A percentile compares a stretch with the other conserved stretches of the same genome.
Evolutionary conservation across 2,113 vertebrate genomes (phyloP).

Genomic region (Melanotaenia duboulayi): DNA sequence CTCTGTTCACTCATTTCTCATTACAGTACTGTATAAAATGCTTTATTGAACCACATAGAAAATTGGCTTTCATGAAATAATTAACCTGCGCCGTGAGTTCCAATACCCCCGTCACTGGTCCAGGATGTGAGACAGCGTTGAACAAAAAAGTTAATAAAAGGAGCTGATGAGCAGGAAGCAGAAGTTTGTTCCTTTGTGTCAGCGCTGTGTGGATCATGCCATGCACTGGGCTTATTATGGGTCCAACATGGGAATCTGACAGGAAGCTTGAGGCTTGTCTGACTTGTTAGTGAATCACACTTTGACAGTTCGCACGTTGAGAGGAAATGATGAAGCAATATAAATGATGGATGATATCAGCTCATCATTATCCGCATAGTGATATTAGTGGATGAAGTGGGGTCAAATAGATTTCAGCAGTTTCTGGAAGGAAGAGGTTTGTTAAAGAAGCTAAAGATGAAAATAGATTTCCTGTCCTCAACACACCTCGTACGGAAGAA

Average conservation of each 20-base stretch:
- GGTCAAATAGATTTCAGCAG: no score
- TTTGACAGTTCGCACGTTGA: background rate
- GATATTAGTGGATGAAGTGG: no score
- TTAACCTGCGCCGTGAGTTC: constrained; percentile 48
- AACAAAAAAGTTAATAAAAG: constrained; percentile 35
- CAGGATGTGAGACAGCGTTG: constrained; percentile 24
- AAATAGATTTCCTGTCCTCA: no score
- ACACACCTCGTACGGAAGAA: no score
- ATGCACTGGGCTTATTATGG: constrained; percentile 24
- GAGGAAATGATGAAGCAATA: background rate
- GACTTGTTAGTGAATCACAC: background rate
- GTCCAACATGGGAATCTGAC: constrained; percentile 14
- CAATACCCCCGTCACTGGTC: constrained; percentile 35
- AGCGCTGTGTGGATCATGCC: constrained; percentile 3
- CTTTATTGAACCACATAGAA: constrained; percentile 57
- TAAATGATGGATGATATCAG: no score
- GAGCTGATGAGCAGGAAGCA: constrained; percentile 39
- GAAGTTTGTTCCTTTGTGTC: constrained; percentile 18
- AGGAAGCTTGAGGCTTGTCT: constrained; percentile 14
- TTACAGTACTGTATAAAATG: constrained; percentile 62
- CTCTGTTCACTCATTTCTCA: constrained; percentile 70
- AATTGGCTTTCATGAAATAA: constrained; percentile 69
- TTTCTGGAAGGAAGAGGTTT: no score
- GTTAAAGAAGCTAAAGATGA: no score
- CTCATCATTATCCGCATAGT: no score